Evolutionary conservation across 1,140 invertebrate genomes (phyloP), one percentile per base, ranked within the genome.

Genomic region (Brachystomella parvula): DNA sequence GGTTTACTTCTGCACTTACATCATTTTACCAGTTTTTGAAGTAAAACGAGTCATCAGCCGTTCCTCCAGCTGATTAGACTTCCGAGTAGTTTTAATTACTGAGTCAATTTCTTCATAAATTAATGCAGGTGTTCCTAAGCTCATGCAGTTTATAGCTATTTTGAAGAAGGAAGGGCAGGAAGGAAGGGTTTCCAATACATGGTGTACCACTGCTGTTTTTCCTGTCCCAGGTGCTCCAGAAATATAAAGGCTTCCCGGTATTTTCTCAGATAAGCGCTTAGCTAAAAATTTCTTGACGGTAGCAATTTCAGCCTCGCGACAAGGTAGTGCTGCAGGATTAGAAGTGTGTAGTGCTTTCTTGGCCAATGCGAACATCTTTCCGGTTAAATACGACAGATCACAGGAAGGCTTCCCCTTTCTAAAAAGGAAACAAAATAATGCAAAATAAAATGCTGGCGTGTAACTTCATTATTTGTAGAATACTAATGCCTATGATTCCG

Each of bases 211-310:
- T 1, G 92, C 92, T 0, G 94, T 96, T 83, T 97, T 97, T 1
- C 96, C 96, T 21, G 95, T 98, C 17, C 96, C 96, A 1, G 94
- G 95, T 31, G 92, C 89, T 12, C 95, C 96, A 59, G 93, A 96
- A 32, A 98, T 85, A 77, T 98, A 98, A 17, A 98, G 75, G 32
- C 90, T 91, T 15, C 87, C 88, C 0, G 92, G 87, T 44, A 79
- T 81, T 69, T 85, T 79, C 0, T 82, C 81, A 0, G 84, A 75
- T 24, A 95, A 74, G 76, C 89, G 86, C 17, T 81, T 76, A 28
- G 76, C 76, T 24, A 98, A 80, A 78, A 92, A 93, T 0, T 80
- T 76, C 19, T 82, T 79, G 3, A 98, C 79, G 68, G 85, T 81
- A 0, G 80, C 73, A 2, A 89, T 81, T 79, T 98, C 89, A 49